phyloP scores from a whole-genome alignment of 2,888 invertebrate species.

The Lepidonotus clava region DNA sequence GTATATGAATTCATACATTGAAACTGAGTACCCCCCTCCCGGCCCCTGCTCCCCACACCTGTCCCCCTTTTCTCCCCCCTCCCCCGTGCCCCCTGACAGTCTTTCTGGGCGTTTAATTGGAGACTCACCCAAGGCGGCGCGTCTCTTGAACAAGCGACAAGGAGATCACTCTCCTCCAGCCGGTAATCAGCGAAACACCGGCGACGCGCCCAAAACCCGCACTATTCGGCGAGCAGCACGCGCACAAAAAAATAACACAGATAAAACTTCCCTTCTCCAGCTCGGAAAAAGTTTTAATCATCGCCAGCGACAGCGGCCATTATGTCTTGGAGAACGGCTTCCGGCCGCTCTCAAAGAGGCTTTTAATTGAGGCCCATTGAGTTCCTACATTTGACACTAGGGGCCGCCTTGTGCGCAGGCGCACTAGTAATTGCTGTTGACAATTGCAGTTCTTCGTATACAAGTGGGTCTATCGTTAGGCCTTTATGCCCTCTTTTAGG shows the following conservation, averaged over 20 bases:
- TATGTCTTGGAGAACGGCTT: not conserved
- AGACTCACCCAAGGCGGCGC: not conserved
- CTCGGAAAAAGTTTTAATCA: constrained; percentile 47
- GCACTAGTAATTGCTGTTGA: constrained; percentile 12
- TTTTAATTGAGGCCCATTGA: constrained; percentile 19
- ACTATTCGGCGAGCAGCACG: constrained; percentile 1
- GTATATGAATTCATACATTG: no score
- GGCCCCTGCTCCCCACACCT: no score
- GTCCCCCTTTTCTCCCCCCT: not conserved
- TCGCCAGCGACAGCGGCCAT: not conserved
- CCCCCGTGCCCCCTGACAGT: constrained; percentile 32
- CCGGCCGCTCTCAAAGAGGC: constrained; percentile 5
- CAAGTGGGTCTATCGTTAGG: constrained; percentile 32
- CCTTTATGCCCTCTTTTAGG: constrained; percentile 38
- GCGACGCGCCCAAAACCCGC: not conserved
- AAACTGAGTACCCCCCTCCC: no score
- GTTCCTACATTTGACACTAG: constrained; percentile 34
- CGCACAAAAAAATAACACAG: not conserved
- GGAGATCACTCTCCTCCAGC: constrained; percentile 11
- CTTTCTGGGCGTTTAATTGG: constrained; percentile 51
- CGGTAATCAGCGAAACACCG: constrained; percentile 6
- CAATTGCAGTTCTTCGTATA: constrained; percentile 30
- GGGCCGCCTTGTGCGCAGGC: constrained; percentile 21
- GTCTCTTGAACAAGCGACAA: not conserved
- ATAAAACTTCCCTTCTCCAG: not conserved